A percentile compares a stretch with the other conserved stretches of the same genome.
Evolutionary conservation across 2,797 vertebrate species (phyloP).

Genomic region (Gymnoscopelus microlampas): DNA sequence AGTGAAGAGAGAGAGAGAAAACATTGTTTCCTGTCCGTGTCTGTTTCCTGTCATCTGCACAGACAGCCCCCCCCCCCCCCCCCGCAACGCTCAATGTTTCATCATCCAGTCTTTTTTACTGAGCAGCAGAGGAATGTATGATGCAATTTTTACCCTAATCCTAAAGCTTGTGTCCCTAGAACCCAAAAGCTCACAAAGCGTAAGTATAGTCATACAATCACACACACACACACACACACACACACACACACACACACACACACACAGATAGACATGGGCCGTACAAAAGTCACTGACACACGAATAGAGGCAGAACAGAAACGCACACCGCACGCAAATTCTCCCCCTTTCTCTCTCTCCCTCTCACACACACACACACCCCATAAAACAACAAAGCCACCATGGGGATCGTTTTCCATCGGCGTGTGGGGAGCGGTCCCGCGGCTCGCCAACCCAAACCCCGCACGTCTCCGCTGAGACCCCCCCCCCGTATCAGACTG

Average conservation of each 20-base stretch:
- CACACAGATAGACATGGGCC: not conserved
- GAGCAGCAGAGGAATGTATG: no score
- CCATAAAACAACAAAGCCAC: constrained; percentile 56
- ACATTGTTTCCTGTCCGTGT: no score
- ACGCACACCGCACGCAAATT: no score
- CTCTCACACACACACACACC: not conserved
- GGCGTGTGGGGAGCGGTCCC: constrained; percentile 2
- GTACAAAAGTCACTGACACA: not conserved
- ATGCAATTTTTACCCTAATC: no score
- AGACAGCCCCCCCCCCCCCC: no score
- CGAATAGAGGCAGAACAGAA: no score
- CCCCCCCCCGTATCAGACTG: constrained; percentile 6
- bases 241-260: not conserved
- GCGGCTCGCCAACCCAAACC: constrained; percentile 36
- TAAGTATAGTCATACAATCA: not conserved
- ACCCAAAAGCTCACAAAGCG: not conserved
- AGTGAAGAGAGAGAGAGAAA: no score
- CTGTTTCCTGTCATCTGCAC: no score
- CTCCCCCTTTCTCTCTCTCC: no score
- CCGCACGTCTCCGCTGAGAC: constrained; percentile 37
- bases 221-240: not conserved
- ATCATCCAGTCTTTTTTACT: no score
- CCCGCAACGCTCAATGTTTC: no score
- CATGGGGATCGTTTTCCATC: constrained; percentile 25
- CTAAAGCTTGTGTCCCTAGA: constrained; percentile 18